A percentile compares a stretch with the other conserved stretches of the same genome.
These are phyloP conservation scores for Cordylochernes scorpioides DNA, from an alignment of 2,888 invertebrate genomes.

Conservation along the genomic window DNA sequence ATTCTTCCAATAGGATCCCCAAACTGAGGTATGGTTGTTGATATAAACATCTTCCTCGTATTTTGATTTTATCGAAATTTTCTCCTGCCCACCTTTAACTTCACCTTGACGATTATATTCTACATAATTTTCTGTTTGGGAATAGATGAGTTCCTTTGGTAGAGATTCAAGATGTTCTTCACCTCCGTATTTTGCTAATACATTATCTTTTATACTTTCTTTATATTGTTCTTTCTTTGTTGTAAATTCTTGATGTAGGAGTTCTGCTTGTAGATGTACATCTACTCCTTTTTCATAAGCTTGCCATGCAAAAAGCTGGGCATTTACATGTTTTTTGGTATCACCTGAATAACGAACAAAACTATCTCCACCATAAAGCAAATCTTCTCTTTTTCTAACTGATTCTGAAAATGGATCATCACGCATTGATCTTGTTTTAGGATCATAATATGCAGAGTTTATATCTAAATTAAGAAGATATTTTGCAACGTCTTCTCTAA, in stretches of 20 bases:
- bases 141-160: slow-evolving; percentile 58
- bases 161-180: slow-evolving; percentile 66
- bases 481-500: slow-evolving; percentile 95
- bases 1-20: slow-evolving; percentile 82
- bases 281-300: slow-evolving; percentile 75
- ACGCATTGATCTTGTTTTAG: slow-evolving; percentile 93
- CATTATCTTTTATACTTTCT: slow-evolving; percentile 44
- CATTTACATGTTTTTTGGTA: slow-evolving; percentile 40
- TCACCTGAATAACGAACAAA: slow-evolving; percentile 82
- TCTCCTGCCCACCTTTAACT: slow-evolving; percentile 49
- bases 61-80: slow-evolving; percentile 49
- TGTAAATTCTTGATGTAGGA: slow-evolving; percentile 63
- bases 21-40: slow-evolving; percentile 79
- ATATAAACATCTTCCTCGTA: slow-evolving; percentile 79
- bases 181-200: slow-evolving; percentile 81
- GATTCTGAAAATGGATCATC: slow-evolving; percentile 89
- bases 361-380: slow-evolving; percentile 80
- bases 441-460: slow-evolving; percentile 94
- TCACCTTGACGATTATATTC: slow-evolving; percentile 79
- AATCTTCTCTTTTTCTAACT: too few species aligned
- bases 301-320: slow-evolving; percentile 72
- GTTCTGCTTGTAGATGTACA: slow-evolving; percentile 68
- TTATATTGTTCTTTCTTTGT: slow-evolving; percentile 70
- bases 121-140: slow-evolving; percentile 37
- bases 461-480: slow-evolving; percentile 86